Conservation (phyloP, 1,140 invertebrate genomes). For the Drosophila pruinosa region DNA sequence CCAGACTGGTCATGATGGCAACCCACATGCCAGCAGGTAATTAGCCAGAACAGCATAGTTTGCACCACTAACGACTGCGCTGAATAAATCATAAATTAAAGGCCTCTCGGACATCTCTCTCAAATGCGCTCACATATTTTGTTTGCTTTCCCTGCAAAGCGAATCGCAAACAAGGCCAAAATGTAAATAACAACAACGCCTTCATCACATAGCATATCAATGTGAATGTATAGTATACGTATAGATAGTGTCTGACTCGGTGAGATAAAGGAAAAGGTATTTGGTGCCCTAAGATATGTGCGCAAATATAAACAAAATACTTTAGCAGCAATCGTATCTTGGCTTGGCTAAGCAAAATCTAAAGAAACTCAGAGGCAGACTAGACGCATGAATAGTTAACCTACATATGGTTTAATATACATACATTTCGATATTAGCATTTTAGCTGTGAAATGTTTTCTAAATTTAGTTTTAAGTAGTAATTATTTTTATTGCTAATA, state of each 20-base stretch:
- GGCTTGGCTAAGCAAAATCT: background rate
- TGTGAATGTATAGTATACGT: background rate
- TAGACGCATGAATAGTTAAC: background rate
- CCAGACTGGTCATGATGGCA: background rate
- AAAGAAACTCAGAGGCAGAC: background rate
- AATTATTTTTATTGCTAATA: background rate
- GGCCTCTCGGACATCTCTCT: conserved; percentile 21
- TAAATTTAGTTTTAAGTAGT: background rate
- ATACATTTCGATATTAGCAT: background rate
- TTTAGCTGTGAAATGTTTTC: background rate
- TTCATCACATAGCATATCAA: background rate
- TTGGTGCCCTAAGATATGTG: conserved; percentile 13
- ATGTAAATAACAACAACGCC: conserved; percentile 56
- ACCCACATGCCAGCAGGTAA: conserved; percentile 46
- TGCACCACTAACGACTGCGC: conserved; percentile 62
- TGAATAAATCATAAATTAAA: conserved; percentile 74
- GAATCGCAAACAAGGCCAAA: conserved; percentile 62
- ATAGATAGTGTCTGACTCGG: conserved; percentile 1
- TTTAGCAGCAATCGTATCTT: background rate
- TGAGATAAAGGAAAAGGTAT: conserved; percentile 23
- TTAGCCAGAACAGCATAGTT: conserved; percentile 55
- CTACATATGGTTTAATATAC: background rate
- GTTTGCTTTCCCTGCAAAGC: conserved; percentile 41
- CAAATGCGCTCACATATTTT: conserved; percentile 17
- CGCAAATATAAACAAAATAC: background rate